Conservation (phyloP, 1,140 invertebrate species). For the Drosophila tristis region DNA sequence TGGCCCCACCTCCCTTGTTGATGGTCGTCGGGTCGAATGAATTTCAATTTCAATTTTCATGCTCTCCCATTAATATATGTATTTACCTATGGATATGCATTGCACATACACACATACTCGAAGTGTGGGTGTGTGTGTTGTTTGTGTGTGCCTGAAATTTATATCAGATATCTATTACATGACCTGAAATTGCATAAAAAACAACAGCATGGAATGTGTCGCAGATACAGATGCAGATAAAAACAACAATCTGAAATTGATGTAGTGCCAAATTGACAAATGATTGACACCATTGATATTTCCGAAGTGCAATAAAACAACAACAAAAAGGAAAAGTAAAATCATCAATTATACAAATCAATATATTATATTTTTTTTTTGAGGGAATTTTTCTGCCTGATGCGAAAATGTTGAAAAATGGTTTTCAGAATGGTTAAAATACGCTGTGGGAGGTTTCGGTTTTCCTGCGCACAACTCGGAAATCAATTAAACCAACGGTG, state of each 20-base stretch:
- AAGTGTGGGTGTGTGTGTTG: constrained; percentile 9
- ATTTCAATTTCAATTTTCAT: constrained; percentile 65
- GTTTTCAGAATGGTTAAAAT: no score
- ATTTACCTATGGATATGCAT: background rate
- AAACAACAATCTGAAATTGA: constrained; percentile 33
- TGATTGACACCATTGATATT: constrained; percentile 71
- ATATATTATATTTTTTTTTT: no score
- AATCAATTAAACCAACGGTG: no score
- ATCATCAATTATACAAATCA: constrained; percentile 5
- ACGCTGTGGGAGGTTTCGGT: no score
- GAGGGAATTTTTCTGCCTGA: no score
- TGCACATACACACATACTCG: constrained; percentile 17
- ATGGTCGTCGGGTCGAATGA: constrained; percentile 55
- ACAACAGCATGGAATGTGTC: constrained; percentile 25
- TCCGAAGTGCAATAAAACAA: constrained; percentile 15
- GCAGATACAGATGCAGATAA: constrained; percentile 7
- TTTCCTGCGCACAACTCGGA: no score
- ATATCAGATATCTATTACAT: constrained; percentile 46
- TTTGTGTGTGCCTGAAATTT: constrained; percentile 23
- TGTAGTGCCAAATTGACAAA: constrained; percentile 75
- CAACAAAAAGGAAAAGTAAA: constrained; percentile 29
- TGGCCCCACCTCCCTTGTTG: constrained; percentile 45
- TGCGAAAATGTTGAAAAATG: no score
- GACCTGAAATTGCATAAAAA: constrained; percentile 29
- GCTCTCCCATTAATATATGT: constrained; percentile 17